Evolutionary conservation across 1,140 invertebrate species (phyloP), one percentile per base, ranked within the genome.

Genomic region (Drosophila nasuta): DNA sequence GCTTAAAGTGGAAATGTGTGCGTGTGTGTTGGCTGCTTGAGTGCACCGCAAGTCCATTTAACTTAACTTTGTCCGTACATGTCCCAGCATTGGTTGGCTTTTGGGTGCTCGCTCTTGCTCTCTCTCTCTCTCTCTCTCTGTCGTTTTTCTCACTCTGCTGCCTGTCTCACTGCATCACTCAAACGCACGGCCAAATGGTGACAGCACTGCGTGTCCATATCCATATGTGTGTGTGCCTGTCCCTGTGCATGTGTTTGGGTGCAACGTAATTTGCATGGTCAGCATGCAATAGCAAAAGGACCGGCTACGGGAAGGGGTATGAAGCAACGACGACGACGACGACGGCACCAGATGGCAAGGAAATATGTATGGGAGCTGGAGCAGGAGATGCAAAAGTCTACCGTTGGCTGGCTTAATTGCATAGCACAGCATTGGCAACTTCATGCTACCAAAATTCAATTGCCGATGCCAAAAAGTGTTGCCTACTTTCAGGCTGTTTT

Each of bases 41-140:
- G 83, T 80, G 80, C 81, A 89, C 83, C 83, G 67, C 85, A 88
- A 88, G 83, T 88, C 83, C 83, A 88, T 88, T 88, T 88, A 88
- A 88, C 85, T 88, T 88, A 89, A 87, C 83, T 88, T 87, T 82
- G 83, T 66, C 63, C 79, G 30, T 41, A 65, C 60, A 65, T 59
- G 68, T 54, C 35, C 65, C 45, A 35, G 70, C 63, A 67, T 60
- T 38, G 56, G 54, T 59, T 73, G 63, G 38, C 38, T 49, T 52
- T 73, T 68, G 35, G 5, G 25, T 45, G 35, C 38, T 46, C 48
- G 17, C n/a, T 2, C 13, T 41, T 15, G 45, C 57, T 56, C 48
- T 48, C 33, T 10, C 15, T 52, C 7, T 2, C 7, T 2, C 35
- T 25, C 15, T 41, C 48, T 58, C 30, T 35, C 59, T 57, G 43